Evolutionary conservation across 1,140 invertebrate genomes (phyloP), one percentile per base, ranked within the genome.

Genomic region (Drosophila sturtevanti): DNA sequence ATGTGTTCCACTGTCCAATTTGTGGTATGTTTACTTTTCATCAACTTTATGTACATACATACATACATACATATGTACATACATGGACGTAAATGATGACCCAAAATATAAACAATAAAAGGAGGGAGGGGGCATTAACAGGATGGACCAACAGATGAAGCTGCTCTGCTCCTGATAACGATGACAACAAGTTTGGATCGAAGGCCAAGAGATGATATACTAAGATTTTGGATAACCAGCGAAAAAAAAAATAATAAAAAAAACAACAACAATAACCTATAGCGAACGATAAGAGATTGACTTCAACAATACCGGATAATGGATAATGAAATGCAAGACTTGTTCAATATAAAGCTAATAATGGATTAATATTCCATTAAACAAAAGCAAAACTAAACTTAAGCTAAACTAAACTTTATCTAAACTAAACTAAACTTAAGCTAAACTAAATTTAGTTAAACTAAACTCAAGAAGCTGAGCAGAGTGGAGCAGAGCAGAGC

Each of bases 1-100:
- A 87, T 87, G 82, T 87, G 82, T 87, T 87, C 84, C 84, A 87
- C 84, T 87, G 82, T 87, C 82, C 84, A 87, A 87, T 87, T 87
- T 87, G 82, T 87, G 82, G 82, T 87, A 78, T 87, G 82, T 87
- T 87, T 87, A 89, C 82, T 81, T 87, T 87, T 82, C 81, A 86
- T 81, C 82, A 85, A 44, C 68, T 48, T 48, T 48, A 52, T 31
- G 68, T 70, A 35, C 14, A 18, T 18, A 60, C 58, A 41, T 16
- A n/a, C n/a, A n/a, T n/a, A n/a, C n/a, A n/a, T n/a, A n/a, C n/a
- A n/a, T 48, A 52, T 31, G 68, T 70, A 35, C 14, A 18, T 18
- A 60, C 58, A 41, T 16, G 21, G 59, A 61, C 59, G 22, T 37
- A 11, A 37, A 44, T 38, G 59, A 9, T 35, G 34, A 27, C 12